Percentiles rank a stretch among this genome's conserved stretches.
phyloP scores from a whole-genome alignment of 2,797 vertebrate species.

The Chromobotia macracanthus region DNA sequence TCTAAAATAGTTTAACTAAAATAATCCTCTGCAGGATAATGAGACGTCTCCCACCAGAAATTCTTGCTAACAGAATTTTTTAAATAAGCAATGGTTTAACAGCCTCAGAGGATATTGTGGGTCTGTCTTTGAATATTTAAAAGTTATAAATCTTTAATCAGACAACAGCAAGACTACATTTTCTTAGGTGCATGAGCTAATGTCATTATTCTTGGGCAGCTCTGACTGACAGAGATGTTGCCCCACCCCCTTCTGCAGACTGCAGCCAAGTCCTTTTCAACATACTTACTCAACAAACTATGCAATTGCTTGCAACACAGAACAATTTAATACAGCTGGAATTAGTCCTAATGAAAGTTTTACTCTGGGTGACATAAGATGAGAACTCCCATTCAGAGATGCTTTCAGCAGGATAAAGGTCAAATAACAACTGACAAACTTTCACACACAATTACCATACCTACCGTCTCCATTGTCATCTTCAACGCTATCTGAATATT shows the following conservation, averaged over 20 bases:
- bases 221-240: no score
- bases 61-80: no score
- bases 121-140: no score
- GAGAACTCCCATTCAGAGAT: slow-evolving; percentile 16
- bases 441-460: slow-evolving; percentile 31
- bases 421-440: not conserved
- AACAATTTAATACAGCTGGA: not conserved
- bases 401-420: slow-evolving; percentile 7
- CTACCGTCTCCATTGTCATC: slow-evolving; percentile 52
- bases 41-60: no score
- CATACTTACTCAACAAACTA: slow-evolving; percentile 15
- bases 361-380: not conserved
- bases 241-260: not conserved
- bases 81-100: no score
- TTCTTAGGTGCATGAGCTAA: not conserved
- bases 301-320: slow-evolving; percentile 25
- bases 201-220: no score
- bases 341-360: not conserved
- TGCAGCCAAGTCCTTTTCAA: not conserved
- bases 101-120: no score
- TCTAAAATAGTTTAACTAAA: no score
- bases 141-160: no score
- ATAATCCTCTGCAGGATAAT: no score
- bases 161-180: not conserved
- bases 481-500: slow-evolving; percentile 7